phyloP scores from a whole-genome alignment of 2,797 vertebrate species.

The Enoplosus armatus region DNA sequence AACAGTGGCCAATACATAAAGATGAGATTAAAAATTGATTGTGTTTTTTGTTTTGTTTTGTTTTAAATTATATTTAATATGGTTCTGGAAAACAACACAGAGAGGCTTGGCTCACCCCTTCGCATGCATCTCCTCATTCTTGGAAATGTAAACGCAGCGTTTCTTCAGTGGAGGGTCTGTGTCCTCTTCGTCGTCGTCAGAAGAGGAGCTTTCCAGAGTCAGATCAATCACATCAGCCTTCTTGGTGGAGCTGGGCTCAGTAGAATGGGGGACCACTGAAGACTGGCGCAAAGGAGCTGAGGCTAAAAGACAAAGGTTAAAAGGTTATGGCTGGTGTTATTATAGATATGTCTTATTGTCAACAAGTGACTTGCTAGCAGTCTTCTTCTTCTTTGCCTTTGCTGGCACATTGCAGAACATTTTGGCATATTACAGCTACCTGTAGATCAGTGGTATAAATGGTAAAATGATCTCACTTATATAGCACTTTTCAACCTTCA shows the following conservation, averaged over 20 bases:
- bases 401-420: too few relatives aligned
- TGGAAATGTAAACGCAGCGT: conserved; percentile 92
- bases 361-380: conserved; percentile 85
- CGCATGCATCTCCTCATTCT: conserved; percentile 88
- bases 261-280: conserved; percentile 78
- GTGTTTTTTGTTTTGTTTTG: not conserved
- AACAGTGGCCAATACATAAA: not conserved
- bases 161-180: conserved; percentile 90
- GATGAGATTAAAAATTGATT: not conserved
- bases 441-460: too few relatives aligned
- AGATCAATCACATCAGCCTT: conserved; percentile 96
- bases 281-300: conserved; percentile 86
- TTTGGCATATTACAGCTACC: too few relatives aligned
- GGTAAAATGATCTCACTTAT: too few relatives aligned
- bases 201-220: conserved; percentile 92
- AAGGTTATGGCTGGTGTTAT: not conserved
- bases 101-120: conserved; percentile 89
- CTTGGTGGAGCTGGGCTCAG: conserved; percentile 86
- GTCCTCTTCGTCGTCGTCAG: conserved; percentile 79
- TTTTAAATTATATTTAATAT: too few relatives aligned
- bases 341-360: not conserved
- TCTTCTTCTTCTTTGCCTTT: too few relatives aligned
- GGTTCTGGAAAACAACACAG: not conserved
- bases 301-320: conserved; percentile 57
- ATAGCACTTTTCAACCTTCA: too few relatives aligned